Percentiles rank a stretch among this genome's conserved stretches.
Conservation (phyloP, 2,888 invertebrate species). For the Ischnus inquisitorius region DNA sequence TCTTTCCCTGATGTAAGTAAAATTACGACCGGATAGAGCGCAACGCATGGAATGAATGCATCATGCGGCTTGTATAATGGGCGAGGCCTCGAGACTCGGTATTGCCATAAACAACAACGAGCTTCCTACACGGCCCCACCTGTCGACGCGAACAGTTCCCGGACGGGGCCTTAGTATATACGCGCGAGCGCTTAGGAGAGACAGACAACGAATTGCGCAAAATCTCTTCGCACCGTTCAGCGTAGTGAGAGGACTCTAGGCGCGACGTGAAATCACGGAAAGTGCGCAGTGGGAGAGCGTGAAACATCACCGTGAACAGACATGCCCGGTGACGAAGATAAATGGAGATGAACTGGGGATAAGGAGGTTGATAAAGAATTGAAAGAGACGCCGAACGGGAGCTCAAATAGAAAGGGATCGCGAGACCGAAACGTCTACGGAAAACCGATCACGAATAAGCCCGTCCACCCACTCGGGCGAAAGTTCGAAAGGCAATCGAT, state of each 20-base stretch:
- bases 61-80: constrained; percentile 78
- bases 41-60: constrained; percentile 76
- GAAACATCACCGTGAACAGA: constrained; percentile 56
- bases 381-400: constrained; percentile 36
- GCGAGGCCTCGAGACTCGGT: constrained; percentile 78
- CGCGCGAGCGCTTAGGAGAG: constrained; percentile 36
- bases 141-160: constrained; percentile 78
- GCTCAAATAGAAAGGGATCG: constrained; percentile 52
- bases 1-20: constrained; percentile 71
- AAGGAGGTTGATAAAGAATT: constrained; percentile 51
- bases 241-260: constrained; percentile 5
- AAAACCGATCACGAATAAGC: neutral
- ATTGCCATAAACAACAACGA: constrained; percentile 81
- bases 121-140: constrained; percentile 84
- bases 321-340: constrained; percentile 55
- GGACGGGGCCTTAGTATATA: constrained; percentile 44
- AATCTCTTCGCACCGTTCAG: constrained; percentile 55
- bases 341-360: constrained; percentile 64
- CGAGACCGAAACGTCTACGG: constrained; percentile 7
- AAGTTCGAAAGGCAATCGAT: constrained; percentile 57
- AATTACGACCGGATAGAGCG: constrained; percentile 67
- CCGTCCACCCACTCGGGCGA: constrained; percentile 58
- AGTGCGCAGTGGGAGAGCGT: constrained; percentile 46
- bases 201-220: constrained; percentile 65
- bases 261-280: constrained; percentile 35